Conservation (phyloP, 2,797 vertebrate genomes). For the Liparis tanakae region DNA sequence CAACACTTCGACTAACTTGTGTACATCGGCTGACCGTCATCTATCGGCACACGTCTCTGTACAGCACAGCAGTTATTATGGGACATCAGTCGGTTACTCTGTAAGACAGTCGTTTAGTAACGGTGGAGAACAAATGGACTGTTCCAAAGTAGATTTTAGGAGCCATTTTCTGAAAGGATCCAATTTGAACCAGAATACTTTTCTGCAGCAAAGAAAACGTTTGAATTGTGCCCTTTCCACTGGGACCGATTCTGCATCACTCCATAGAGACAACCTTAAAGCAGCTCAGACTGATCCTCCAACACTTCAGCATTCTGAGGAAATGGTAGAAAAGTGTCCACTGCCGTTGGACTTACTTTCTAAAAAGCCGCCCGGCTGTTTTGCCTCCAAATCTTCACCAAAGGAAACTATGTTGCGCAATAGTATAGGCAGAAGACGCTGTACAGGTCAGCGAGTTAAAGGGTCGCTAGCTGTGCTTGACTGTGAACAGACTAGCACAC, state of each 20-base stretch:
- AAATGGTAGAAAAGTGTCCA: accelerated
- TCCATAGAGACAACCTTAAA: background rate
- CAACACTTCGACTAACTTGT: background rate
- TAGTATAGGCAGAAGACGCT: background rate
- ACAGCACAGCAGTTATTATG: background rate
- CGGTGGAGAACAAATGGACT: background rate
- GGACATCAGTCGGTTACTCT: background rate
- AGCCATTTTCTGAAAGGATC: background rate
- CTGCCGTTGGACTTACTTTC: accelerated
- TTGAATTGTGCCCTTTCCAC: background rate
- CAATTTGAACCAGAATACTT: background rate
- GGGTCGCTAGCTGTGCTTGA: background rate
- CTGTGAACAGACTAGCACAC: background rate
- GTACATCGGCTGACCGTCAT: background rate
- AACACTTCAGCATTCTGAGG: background rate
- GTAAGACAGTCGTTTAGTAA: background rate
- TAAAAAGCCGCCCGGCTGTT: background rate
- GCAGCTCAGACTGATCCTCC: background rate
- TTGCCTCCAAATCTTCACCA: background rate
- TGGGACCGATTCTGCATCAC: background rate
- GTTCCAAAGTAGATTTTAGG: background rate
- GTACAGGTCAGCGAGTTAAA: background rate
- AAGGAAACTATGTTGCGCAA: background rate
- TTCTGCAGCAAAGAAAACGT: background rate
- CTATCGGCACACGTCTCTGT: background rate